These are phyloP conservation scores for Clusia tigrina DNA, from an alignment of 2,888 invertebrate genomes.

Conservation along the genomic window DNA sequence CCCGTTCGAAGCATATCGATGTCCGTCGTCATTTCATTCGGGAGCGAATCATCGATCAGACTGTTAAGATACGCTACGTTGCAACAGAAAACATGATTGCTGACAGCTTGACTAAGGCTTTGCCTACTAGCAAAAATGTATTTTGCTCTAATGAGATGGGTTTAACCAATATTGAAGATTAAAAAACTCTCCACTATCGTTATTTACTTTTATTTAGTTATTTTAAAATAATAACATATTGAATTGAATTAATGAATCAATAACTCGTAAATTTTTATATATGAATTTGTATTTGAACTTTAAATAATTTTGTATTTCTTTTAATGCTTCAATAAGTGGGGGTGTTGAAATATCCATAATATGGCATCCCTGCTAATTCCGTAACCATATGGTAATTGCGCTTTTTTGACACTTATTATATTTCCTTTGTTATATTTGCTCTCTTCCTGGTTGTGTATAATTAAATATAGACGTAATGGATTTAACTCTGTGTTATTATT, in stretches of 20 bases:
- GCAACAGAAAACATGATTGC: conserved; percentile 18
- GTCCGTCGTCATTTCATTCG: conserved; percentile 19
- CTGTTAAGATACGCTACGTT: conserved; percentile 13
- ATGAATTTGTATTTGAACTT: neutral
- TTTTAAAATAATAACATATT: too few species aligned
- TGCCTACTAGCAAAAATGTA: neutral
- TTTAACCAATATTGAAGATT: too few species aligned
- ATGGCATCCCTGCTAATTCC: too few species aligned
- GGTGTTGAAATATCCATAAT: neutral
- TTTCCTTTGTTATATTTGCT: too few species aligned
- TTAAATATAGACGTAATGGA: too few species aligned
- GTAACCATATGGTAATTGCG: too few species aligned
- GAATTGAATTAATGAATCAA: neutral
- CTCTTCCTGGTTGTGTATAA: too few species aligned
- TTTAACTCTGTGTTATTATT: too few species aligned
- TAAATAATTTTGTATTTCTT: neutral
- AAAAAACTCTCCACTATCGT: too few species aligned
- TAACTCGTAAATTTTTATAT: neutral
- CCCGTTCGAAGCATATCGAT: conserved; percentile 25
- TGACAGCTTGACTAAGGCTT: conserved; percentile 10
- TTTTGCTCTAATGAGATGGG: neutral
- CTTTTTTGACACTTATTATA: too few species aligned
- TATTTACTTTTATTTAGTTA: too few species aligned
- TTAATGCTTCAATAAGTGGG: conserved; percentile 3
- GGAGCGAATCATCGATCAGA: conserved; percentile 8